phyloP scores from a whole-genome alignment of 2,113 vertebrate species.

The Protobothrops flavoviridis region DNA sequence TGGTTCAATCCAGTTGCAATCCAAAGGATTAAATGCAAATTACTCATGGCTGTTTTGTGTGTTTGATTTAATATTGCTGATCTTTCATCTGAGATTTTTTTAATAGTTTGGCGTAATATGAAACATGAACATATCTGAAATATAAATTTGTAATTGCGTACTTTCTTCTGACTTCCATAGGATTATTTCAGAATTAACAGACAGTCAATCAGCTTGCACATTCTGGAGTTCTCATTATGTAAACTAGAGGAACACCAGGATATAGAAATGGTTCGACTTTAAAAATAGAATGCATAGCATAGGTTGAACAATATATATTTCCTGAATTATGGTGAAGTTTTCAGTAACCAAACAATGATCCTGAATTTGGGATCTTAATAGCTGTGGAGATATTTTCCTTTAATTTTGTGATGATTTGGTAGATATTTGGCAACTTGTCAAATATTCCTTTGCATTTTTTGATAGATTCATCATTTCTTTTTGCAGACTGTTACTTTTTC shows the following conservation, averaged over 20 bases:
- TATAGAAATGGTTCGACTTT: slow-evolving; percentile 8
- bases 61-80: slow-evolving; percentile 44
- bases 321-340: neutral
- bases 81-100: slow-evolving; percentile 20
- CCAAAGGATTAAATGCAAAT: slow-evolving; percentile 34
- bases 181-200: slow-evolving; percentile 26
- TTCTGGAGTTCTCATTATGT: neutral
- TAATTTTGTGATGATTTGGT: neutral
- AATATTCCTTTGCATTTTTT: neutral
- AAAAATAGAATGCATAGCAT: neutral
- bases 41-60: slow-evolving; percentile 34
- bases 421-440: neutral
- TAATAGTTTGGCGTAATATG: slow-evolving; percentile 8
- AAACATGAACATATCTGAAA: slow-evolving; percentile 17
- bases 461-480: neutral
- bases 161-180: slow-evolving; percentile 20
- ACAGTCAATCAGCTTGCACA: neutral
- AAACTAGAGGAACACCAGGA: neutral
- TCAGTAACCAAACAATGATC: neutral
- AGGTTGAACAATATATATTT: slow-evolving; percentile 1
- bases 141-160: slow-evolving; percentile 3
- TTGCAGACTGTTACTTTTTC: neutral
- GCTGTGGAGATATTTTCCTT: neutral
- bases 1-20: slow-evolving; percentile 13
- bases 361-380: neutral